phyloP scores from a whole-genome alignment of 2,113 vertebrate genomes.

The Macquaria australasica region DNA sequence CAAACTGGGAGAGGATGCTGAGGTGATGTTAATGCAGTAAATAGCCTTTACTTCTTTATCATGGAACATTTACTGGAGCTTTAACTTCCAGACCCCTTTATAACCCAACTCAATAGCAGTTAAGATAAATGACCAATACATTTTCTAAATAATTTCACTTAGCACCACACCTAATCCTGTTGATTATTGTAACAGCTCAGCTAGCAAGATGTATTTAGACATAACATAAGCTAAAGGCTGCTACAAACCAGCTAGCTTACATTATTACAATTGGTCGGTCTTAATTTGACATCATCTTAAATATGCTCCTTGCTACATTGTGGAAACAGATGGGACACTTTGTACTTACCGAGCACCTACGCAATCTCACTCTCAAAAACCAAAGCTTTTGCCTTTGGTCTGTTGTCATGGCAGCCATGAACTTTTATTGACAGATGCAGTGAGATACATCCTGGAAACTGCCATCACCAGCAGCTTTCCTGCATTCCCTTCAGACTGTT shows the following conservation, averaged over 20 bases:
- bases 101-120: not conserved
- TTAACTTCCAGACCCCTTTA: conserved; percentile 31
- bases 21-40: conserved; percentile 21
- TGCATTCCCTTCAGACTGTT: conserved; percentile 34
- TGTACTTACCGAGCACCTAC: not conserved
- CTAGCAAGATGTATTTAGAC: not conserved
- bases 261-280: not conserved
- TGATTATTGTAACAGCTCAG: not conserved
- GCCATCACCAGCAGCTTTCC: conserved; percentile 58
- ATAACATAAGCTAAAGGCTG: not conserved
- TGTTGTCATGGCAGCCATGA: conserved; percentile 32
- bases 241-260: no score
- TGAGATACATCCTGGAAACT: conserved; percentile 48
- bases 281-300: not conserved
- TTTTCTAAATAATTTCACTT: not conserved
- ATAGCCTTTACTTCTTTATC: conserved; percentile 11
- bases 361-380: conserved; percentile 13
- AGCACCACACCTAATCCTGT: not conserved
- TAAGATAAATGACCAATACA: conserved; percentile 26
- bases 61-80: conserved; percentile 22
- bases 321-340: not conserved
- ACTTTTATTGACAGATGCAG: conserved; percentile 51
- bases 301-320: not conserved
- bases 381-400: conserved; percentile 16
- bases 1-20: conserved; percentile 8